A percentile compares a stretch with the other conserved stretches of the same genome.
phyloP scores from a whole-genome alignment of 1,140 invertebrate species.

The Sitodiplosis mosellana region DNA sequence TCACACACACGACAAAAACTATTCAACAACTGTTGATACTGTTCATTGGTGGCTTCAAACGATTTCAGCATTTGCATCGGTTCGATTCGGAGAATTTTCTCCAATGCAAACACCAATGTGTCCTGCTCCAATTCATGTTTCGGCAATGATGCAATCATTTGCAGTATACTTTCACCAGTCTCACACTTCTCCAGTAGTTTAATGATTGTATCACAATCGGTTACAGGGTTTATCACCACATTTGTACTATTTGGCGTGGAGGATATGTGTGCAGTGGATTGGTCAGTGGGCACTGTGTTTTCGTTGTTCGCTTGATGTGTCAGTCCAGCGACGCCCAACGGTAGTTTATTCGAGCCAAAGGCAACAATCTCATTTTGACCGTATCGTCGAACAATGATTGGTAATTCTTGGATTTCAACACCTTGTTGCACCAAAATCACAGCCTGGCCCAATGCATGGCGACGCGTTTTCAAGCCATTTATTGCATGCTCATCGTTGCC shows the following conservation, averaged over 20 bases:
- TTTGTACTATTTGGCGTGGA: not conserved
- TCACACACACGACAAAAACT: not conserved
- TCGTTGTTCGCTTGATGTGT: not conserved
- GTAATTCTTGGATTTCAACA: conserved; percentile 43
- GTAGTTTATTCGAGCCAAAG: conserved; percentile 3
- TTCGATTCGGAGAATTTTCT: not conserved
- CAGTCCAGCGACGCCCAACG: not conserved
- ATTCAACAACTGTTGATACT: not conserved
- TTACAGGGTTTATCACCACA: not conserved
- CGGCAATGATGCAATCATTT: not conserved
- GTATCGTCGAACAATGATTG: conserved; percentile 40
- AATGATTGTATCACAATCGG: not conserved
- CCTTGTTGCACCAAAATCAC: conserved; percentile 49
- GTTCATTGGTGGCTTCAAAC: not conserved
- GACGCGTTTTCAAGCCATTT: not conserved
- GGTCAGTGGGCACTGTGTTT: not conserved
- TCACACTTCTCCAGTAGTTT: not conserved
- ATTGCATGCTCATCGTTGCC: not conserved
- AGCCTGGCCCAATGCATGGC: conserved; percentile 20
- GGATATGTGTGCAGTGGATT: not conserved
- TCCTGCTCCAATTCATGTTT: not conserved
- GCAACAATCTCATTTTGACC: conserved; percentile 8
- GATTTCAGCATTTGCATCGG: not conserved
- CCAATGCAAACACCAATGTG: not conserved
- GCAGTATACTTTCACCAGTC: not conserved